A percentile compares a stretch with the other conserved stretches of the same genome.
phyloP scores from a whole-genome alignment of 92 coral and sea anemone species.

The Heteractis magnifica region DNA sequence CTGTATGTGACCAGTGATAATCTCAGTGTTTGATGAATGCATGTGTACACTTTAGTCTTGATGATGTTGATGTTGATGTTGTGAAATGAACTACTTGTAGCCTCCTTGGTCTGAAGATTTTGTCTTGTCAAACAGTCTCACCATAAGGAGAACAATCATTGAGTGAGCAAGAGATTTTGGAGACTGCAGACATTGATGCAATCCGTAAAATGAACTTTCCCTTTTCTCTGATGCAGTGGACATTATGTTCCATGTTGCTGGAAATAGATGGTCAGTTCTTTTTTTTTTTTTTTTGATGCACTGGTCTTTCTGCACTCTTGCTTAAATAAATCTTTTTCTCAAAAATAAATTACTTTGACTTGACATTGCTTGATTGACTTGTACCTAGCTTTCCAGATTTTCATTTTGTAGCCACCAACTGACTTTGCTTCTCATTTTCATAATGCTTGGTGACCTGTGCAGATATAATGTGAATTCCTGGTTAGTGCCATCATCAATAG shows the following conservation, averaged over 20 bases:
- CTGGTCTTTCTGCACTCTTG: neutral
- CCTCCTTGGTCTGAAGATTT: neutral
- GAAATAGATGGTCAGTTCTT: neutral
- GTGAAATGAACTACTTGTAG: neutral
- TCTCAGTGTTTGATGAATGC: neutral
- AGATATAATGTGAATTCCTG: neutral
- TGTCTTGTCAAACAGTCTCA: neutral
- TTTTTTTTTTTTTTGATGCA: neutral
- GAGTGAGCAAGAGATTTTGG: neutral
- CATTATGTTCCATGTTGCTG: neutral
- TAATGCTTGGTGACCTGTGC: constrained; percentile 51
- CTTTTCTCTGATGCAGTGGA: neutral
- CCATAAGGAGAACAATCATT: neutral
- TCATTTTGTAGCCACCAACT: constrained; percentile 4
- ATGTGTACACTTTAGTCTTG: neutral
- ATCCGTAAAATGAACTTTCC: neutral
- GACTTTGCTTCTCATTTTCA: constrained; percentile 40
- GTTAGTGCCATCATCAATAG: neutral
- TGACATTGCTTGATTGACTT: constrained; percentile 3
- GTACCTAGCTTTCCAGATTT: neutral
- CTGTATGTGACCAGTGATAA: neutral
- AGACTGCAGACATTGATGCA: neutral
- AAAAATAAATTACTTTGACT: constrained; percentile 35
- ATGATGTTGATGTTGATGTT: neutral
- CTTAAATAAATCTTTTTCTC: constrained; percentile 29